phyloP scores from a whole-genome alignment of 2,888 invertebrate genomes.

The Cloeon dipterum region DNA sequence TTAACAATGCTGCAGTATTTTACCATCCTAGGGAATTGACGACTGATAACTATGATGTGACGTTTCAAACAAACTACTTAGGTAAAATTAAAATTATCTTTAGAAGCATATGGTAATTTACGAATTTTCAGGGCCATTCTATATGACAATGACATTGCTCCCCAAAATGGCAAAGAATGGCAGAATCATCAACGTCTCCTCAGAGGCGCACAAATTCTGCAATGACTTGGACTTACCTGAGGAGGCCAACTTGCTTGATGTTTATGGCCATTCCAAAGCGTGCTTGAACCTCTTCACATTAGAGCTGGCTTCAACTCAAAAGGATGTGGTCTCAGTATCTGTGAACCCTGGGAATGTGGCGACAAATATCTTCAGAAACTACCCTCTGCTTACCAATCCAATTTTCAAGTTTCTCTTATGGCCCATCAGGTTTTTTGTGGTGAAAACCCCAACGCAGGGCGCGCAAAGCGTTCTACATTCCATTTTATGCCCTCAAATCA shows the following conservation, averaged over 20 bases:
- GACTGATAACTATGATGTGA: constrained; percentile 25
- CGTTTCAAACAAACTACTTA: constrained; percentile 29
- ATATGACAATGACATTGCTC: constrained; percentile 22
- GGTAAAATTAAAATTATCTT: no score
- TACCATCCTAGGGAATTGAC: constrained; percentile 23
- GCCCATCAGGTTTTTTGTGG: constrained; percentile 16
- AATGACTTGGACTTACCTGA: background rate
- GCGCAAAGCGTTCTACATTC: constrained; percentile 19
- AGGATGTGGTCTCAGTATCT: constrained; percentile 15
- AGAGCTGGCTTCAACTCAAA: constrained; percentile 15
- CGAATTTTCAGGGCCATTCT: constrained; percentile 18
- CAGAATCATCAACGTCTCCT: constrained; percentile 24
- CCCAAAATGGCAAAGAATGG: no score
- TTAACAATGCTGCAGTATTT: constrained; percentile 30
- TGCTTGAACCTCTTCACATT: constrained; percentile 17
- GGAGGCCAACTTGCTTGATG: constrained; percentile 10
- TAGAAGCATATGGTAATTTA: constrained; percentile 11
- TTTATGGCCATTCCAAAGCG: constrained; percentile 19
- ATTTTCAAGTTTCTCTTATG: constrained; percentile 18
- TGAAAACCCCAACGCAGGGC: constrained; percentile 20
- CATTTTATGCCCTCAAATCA: constrained; percentile 13
- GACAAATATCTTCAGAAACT: constrained; percentile 19
- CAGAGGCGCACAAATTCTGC: constrained; percentile 19
- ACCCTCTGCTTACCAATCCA: constrained; percentile 15
- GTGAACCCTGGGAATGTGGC: constrained; percentile 23